Evolutionary conservation across 2,113 vertebrate genomes (phyloP).

Genomic region (Heterocephalus glaber): DNA sequence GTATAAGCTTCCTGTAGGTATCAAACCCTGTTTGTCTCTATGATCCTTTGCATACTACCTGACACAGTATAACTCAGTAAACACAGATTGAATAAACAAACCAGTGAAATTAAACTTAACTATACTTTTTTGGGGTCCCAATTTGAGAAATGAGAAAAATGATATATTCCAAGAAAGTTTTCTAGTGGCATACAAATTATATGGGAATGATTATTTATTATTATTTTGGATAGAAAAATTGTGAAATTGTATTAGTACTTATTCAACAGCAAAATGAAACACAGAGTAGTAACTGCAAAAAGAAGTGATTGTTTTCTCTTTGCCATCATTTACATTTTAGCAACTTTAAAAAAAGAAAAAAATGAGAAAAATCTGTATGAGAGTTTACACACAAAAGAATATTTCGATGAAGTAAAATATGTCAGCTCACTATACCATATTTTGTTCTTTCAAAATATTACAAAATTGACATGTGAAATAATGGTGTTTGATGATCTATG

Average conservation of each 20-base stretch:
- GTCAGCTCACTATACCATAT: conserved; percentile 67
- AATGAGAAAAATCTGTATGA: conserved; percentile 70
- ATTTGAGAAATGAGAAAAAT: background rate
- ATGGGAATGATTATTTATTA: background rate
- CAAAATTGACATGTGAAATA: conserved; percentile 60
- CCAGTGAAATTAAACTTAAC: background rate
- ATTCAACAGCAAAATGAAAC: background rate
- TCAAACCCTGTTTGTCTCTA: background rate
- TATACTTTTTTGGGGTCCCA: background rate
- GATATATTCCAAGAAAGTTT: background rate
- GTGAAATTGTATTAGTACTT: background rate
- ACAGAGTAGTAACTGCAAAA: background rate
- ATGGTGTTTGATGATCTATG: conserved; percentile 57
- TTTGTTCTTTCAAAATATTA: conserved; percentile 76
- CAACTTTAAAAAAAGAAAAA: conserved; percentile 61
- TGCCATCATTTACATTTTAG: conserved; percentile 67
- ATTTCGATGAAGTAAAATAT: conserved; percentile 59
- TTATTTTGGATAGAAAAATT: conserved; percentile 17
- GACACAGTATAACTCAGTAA: background rate
- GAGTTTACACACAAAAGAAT: conserved; percentile 71
- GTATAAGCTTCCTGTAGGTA: background rate
- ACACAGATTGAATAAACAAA: background rate
- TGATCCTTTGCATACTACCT: background rate
- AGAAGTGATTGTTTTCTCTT: conserved; percentile 60
- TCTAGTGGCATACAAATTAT: background rate